phyloP scores from a whole-genome alignment of 2,113 vertebrate species.

The Jaculus jaculus region DNA sequence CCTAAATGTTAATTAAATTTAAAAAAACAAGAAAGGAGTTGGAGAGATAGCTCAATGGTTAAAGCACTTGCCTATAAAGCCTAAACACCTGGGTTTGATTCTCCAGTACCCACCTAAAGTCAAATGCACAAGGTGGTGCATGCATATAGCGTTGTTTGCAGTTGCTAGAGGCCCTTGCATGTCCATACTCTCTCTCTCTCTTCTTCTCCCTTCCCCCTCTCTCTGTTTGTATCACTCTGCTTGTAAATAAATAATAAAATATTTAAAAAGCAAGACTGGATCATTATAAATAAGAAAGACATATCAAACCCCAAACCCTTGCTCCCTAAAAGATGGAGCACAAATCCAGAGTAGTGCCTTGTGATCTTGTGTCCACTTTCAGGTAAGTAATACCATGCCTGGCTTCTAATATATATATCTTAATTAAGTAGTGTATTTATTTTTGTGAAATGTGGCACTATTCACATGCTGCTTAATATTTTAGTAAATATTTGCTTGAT shows the following conservation, averaged over 20 bases:
- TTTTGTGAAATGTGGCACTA: conserved; percentile 12
- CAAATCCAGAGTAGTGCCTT: not conserved
- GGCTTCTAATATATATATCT: not conserved
- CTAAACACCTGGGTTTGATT: too few species aligned
- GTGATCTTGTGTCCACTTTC: not conserved
- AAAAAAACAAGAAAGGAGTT: not conserved
- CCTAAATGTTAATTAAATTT: not conserved
- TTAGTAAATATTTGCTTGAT: not conserved
- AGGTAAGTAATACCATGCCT: not conserved
- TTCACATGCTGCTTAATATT: not conserved
- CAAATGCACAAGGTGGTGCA: too few species aligned
- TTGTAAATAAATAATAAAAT: too few species aligned
- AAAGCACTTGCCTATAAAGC: not conserved
- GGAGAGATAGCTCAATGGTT: not conserved
- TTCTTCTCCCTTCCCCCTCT: too few species aligned
- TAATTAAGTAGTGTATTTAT: conserved; percentile 9
- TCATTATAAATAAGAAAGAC: not conserved
- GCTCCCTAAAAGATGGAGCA: not conserved
- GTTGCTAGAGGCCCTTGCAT: too few species aligned
- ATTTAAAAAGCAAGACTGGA: too few species aligned
- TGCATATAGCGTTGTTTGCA: too few species aligned
- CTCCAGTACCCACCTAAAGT: too few species aligned
- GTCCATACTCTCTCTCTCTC: too few species aligned
- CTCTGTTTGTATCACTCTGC: too few species aligned
- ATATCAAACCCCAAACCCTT: not conserved